Base-by-base conservation (phyloP, 2,888 invertebrate species). In the Linnaemya vulpina region DNA sequence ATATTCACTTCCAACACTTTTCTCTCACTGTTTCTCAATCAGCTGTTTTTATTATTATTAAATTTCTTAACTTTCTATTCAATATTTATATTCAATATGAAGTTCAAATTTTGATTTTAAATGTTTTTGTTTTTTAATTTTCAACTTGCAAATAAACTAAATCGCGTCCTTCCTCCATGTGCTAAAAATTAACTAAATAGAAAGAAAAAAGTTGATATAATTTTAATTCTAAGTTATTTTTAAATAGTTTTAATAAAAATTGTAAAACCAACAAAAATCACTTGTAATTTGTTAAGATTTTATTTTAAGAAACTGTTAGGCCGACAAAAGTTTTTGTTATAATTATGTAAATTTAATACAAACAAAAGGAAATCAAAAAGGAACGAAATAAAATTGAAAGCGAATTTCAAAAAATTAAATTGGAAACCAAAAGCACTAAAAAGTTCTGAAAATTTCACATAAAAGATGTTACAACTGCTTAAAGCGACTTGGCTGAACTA, bases 121-220 rank as follows among this genome's bases (percentile, higher is more conserved):
- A 30, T 30, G 30, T 30, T 30, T 30, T 30, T 30, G 30, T 30
- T 30, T 30, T 30, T 30, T 30, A 30, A 30, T 30, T 30, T 30
- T 30, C 30, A 30, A 30, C 20, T 51, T 51, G 4, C 10, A 20
- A 20, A 1, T 46, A 15, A 15, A 51, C 51, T 13, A 22, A 8
- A 43, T 30, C 13, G 38, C 30, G 35, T 73, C 43, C 58, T 60
- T 90, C 90, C 90, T 91, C 91, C 90, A 91, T 90, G 90, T 91
- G 91, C 91, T 91, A 91, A 90, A 90, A 77, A 8, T 67, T 67
- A 30, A 71, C 65, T 53, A 68, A 78, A 65, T 67, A 43, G 46
- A 68, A 46, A 49, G 49, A 65, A 38, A 77, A 62, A 40, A 8
- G 13, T 73, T 60, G 17, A 71, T 30, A 17, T 13, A 55, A 20